Evolutionary conservation across 2,797 vertebrate species (phyloP).

Genomic region (Odontamblyopus rebecca): DNA sequence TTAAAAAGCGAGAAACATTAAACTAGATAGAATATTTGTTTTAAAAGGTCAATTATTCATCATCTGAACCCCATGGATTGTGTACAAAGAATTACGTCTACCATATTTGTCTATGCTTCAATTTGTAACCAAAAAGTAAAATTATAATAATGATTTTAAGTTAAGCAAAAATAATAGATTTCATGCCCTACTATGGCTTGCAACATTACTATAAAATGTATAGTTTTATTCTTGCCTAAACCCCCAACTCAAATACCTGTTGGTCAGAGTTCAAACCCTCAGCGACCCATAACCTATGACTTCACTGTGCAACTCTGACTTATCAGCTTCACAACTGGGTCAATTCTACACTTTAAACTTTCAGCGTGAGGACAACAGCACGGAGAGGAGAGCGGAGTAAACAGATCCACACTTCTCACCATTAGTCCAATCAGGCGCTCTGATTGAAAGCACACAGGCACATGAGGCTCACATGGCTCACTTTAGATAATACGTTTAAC

Average conservation of each 20-base stretch:
- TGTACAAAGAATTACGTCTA: no score
- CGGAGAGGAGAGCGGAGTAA: no score
- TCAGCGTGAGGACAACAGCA: background rate
- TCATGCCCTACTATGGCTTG: background rate
- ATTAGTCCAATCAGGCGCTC: conserved; percentile 31
- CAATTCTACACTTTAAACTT: background rate
- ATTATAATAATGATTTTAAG: background rate
- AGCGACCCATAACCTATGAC: background rate
- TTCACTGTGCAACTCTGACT: conserved; percentile 4
- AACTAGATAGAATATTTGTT: no score
- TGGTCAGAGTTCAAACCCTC: conserved; percentile 37
- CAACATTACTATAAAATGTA: background rate
- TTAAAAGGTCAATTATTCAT: no score
- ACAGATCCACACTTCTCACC: conserved; percentile 19
- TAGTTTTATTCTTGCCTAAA: no score
- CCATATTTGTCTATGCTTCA: no score
- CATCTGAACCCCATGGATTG: no score
- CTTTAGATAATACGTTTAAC: background rate
- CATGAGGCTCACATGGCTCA: conserved; percentile 56
- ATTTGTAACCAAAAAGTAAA: no score
- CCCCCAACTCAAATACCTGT: conserved; percentile 14
- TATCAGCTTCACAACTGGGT: background rate
- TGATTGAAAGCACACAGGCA: conserved; percentile 47
- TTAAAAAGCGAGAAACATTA: no score
- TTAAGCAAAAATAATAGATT: background rate